These are phyloP conservation scores for Macaca mulatta DNA, from an alignment of 2,113 vertebrate species.

Conservation along the genomic window DNA sequence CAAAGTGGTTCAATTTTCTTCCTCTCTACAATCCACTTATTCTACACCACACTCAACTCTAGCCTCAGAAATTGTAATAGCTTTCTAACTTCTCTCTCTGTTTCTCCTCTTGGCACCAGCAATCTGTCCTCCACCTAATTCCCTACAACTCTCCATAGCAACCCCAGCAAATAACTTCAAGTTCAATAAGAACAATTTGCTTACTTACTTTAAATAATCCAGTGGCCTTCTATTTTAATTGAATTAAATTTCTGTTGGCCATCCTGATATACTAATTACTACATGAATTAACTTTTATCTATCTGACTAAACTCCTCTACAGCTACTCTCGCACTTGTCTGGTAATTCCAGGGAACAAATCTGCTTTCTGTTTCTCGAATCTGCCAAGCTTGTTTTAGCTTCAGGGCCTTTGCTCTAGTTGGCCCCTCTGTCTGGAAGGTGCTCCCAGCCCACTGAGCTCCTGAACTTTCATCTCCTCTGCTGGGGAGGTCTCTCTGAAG, in stretches of 20 bases:
- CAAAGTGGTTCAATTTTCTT: neutral
- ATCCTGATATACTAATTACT: constrained; percentile 37
- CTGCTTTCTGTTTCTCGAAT: constrained; percentile 2
- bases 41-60: neutral
- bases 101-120: neutral
- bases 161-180: neutral
- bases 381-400: neutral
- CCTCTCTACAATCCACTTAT: neutral
- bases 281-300: constrained; percentile 43
- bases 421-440: neutral
- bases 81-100: neutral
- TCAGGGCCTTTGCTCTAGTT: neutral
- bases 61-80: neutral
- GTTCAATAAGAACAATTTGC: neutral
- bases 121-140: neutral
- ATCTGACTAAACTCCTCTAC: constrained; percentile 36
- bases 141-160: neutral
- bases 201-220: constrained; percentile 48
- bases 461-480: neutral
- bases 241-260: constrained; percentile 17
- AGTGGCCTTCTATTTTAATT: constrained; percentile 21
- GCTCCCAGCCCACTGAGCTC: neutral
- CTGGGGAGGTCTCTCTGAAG: neutral
- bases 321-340: neutral
- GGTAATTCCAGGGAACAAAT: constrained; percentile 17